These are phyloP conservation scores for Rhimphoctona megacephalus DNA, from an alignment of 2,888 invertebrate genomes.

Conservation along the genomic window DNA sequence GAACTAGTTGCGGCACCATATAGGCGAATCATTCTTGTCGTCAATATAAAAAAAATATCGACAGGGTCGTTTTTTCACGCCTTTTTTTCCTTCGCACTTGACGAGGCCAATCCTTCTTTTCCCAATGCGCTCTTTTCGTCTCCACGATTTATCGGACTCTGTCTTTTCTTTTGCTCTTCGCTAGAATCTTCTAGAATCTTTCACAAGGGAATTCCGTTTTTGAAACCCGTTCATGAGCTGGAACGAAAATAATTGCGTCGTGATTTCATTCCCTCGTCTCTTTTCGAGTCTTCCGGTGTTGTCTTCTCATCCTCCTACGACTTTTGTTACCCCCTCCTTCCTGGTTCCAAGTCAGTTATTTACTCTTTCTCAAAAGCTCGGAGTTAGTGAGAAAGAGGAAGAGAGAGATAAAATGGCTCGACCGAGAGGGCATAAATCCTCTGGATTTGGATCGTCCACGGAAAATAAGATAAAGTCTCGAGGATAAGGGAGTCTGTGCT, in stretches of 20 bases:
- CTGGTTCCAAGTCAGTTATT: constrained; percentile 57
- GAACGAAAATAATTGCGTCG: constrained; percentile 82
- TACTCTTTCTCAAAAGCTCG: constrained; percentile 60
- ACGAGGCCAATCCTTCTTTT: constrained; percentile 81
- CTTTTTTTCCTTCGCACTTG: constrained; percentile 75
- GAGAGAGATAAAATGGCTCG: constrained; percentile 56
- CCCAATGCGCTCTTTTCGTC: constrained; percentile 26
- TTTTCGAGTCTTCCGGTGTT: constrained; percentile 64
- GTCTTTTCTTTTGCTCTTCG: constrained; percentile 23
- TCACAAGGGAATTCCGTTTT: constrained; percentile 57
- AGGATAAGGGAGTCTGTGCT: constrained; percentile 66
- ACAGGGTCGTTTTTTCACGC: constrained; percentile 62
- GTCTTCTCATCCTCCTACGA: constrained; percentile 48
- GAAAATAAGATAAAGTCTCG: constrained; percentile 83
- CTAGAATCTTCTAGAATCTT: constrained; percentile 27
- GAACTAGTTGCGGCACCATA: not conserved
- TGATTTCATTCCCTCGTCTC: constrained; percentile 76
- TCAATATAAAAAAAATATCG: constrained; percentile 36
- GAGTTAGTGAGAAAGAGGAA: constrained; percentile 18
- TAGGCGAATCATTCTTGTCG: constrained; percentile 16
- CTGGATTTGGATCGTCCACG: constrained; percentile 79
- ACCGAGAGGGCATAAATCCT: constrained; percentile 83
- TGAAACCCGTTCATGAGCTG: constrained; percentile 76
- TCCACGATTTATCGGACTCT: constrained; percentile 50
- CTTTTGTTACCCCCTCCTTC: constrained; percentile 58